Evolutionary conservation across 2,113 vertebrate genomes (phyloP), one percentile per base, ranked within the genome.

Genomic region (Nansenia antarctica): DNA sequence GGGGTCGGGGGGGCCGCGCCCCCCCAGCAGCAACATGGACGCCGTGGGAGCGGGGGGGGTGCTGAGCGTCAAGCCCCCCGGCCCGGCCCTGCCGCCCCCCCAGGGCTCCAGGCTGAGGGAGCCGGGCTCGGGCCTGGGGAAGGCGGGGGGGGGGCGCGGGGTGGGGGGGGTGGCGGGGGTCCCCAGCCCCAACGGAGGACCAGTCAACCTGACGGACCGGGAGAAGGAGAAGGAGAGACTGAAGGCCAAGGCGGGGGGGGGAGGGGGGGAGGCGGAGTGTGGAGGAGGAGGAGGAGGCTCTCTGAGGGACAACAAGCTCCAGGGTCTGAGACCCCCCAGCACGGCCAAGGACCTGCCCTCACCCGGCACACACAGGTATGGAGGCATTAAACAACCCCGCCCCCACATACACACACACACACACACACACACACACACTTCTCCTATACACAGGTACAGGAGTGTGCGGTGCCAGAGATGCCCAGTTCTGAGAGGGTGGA

Each of bases 181-280:
- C 73, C 84, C 85, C 1, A 76, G 91, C 0, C 91, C 94, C 0
- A 37, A 11, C 11, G 5, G 5, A 37, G 83, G 91, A 18, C 95
- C 95, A 0, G 96, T 97, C 75, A 99, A 99, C 85, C 97, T 98
- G 87, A 99, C 97, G 0, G 97, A 99, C 72, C 88, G 96, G 42
- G 92, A 93, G 76, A 93, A 93, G 1, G 96, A 98, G 82, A 98
- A 98, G 77, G 96, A 99, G 79, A 94, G 96, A 79, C 96, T 96
- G 77, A 97, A 96, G 81, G 96, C 96, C 67, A 98, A 98, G 81
- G 95, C 95, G 0, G 96, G 94, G 61, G 95, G 92, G 0, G 96
- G 94, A 59, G 95, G 92, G 0, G 91, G 95, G 4, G 96, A 98
- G 82, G 90, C 95, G 0, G 96, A 98, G 67, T 93, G 87, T 57